A percentile compares a stretch with the other conserved stretches of the same genome.
phyloP scores from a whole-genome alignment of 2,113 vertebrate species.

The Malurus elegans region DNA sequence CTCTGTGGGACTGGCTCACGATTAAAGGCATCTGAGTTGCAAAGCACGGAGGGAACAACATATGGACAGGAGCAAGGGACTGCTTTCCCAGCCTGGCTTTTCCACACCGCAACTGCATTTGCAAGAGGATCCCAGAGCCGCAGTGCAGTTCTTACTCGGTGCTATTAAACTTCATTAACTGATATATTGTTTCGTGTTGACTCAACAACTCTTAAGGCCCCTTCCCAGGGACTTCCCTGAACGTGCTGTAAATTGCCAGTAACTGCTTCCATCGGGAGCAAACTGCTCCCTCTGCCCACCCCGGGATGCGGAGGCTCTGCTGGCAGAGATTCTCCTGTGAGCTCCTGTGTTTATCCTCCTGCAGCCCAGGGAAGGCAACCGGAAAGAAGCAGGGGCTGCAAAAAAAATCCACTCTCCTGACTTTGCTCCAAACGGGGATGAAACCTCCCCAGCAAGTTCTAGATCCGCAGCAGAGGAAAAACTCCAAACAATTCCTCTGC shows the following conservation, averaged over 20 bases:
- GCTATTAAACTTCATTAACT: conserved; percentile 68
- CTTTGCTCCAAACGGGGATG: neutral
- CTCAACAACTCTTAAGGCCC: conserved; percentile 57
- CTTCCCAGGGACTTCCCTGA: conserved; percentile 23
- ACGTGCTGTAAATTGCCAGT: conserved; percentile 23
- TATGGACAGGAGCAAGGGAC: conserved; percentile 60
- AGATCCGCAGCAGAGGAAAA: neutral
- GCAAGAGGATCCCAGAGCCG: conserved; percentile 54
- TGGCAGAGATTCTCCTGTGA: neutral
- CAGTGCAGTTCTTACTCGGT: conserved; percentile 60
- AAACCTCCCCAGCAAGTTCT: neutral
- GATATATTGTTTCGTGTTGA: conserved; percentile 57
- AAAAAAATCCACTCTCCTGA: neutral
- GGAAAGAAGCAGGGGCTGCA: neutral
- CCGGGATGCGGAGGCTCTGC: accelerated
- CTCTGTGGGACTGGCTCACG: conserved; percentile 37
- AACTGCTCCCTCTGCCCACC: neutral
- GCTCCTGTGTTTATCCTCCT: neutral
- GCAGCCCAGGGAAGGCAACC: neutral
- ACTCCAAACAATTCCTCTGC: neutral
- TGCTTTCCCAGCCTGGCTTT: conserved; percentile 38
- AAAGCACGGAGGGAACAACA: conserved; percentile 55
- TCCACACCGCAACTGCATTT: conserved; percentile 12
- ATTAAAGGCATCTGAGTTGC: conserved; percentile 57
- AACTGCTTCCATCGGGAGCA: conserved; percentile 16